Evolutionary conservation across 2,888 invertebrate species (phyloP).

Genomic region (Stenurella melanura): DNA sequence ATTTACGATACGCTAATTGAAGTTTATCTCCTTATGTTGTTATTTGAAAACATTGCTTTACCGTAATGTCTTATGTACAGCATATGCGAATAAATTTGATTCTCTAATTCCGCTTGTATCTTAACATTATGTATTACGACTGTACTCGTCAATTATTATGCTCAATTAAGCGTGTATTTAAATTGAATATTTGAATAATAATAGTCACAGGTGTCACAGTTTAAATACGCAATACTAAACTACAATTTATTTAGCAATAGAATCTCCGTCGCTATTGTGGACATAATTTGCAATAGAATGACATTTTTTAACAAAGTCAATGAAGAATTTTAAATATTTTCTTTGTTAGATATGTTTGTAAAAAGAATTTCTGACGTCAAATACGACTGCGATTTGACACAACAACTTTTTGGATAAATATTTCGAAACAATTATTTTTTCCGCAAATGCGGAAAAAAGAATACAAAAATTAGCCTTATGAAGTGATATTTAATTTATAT

Average conservation of each 20-base stretch:
- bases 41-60: background rate
- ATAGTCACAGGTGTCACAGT: conserved; percentile 11
- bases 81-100: conserved; percentile 13
- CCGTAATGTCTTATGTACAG: background rate
- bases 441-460: too few species aligned
- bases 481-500: too few species aligned
- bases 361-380: background rate
- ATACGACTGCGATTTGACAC: too few species aligned
- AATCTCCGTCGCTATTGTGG: background rate
- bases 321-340: background rate
- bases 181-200: conserved; percentile 12
- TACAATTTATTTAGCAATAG: background rate
- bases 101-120: background rate
- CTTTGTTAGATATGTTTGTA: background rate
- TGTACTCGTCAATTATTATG: conserved; percentile 14
- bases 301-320: background rate
- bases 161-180: conserved; percentile 13
- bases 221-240: background rate
- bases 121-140: conserved; percentile 1
- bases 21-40: conserved; percentile 14
- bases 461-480: too few species aligned
- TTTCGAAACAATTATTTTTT: too few species aligned
- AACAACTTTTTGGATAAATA: too few species aligned
- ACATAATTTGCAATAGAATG: background rate
- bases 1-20: conserved; percentile 25